Conservation (phyloP, 2,113 vertebrate species). For the Brachypodius melanocephalos region DNA sequence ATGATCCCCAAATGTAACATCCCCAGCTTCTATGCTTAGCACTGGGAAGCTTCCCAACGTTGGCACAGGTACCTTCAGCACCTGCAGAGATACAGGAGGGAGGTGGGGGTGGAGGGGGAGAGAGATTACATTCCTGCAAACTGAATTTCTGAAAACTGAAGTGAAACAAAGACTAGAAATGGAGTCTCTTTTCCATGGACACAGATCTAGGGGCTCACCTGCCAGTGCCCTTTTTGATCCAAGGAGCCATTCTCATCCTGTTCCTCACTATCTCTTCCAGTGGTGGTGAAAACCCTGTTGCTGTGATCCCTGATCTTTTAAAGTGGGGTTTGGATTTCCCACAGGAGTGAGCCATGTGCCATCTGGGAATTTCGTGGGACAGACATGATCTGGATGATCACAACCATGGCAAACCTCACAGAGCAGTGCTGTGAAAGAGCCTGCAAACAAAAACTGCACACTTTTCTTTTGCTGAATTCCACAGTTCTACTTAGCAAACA, state of each 20-base stretch:
- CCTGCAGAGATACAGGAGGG: background rate
- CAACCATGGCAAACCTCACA: fast-evolving
- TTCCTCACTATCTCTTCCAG: background rate
- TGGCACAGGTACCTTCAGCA: background rate
- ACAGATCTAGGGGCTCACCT: background rate
- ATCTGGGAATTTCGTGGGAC: background rate
- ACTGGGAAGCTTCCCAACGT: background rate
- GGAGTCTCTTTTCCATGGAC: background rate
- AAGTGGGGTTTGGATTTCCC: background rate
- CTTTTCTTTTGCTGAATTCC: background rate
- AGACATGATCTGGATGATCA: fast-evolving
- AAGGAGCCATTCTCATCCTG: background rate
- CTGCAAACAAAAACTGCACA: background rate
- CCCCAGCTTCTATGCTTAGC: background rate
- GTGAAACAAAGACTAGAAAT: background rate
- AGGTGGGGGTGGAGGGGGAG: background rate
- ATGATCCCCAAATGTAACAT: background rate
- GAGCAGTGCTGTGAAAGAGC: background rate
- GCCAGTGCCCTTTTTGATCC: background rate
- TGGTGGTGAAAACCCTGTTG: background rate
- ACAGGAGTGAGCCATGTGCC: background rate
- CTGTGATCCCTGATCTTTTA: background rate
- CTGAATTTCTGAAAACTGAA: background rate
- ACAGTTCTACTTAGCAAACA: background rate
- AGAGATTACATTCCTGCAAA: background rate